Percentiles rank a stretch among this genome's conserved stretches.
Conservation (phyloP, 2,888 invertebrate species). For the Calameuta idolon region DNA sequence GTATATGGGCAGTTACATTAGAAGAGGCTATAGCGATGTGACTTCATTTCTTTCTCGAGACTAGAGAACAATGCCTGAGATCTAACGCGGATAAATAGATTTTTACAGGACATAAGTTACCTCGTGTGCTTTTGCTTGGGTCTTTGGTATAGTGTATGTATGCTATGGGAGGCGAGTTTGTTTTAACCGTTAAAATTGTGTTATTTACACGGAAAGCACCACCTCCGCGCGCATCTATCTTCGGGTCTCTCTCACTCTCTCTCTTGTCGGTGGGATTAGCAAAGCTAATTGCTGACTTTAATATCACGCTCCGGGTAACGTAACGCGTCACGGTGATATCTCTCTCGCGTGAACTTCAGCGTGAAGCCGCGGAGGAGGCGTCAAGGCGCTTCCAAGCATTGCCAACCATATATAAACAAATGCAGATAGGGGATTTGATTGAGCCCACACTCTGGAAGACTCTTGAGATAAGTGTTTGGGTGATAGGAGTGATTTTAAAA, state of each 20-base stretch:
- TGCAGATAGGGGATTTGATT: background rate
- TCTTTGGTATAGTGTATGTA: background rate
- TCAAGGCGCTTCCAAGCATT: background rate
- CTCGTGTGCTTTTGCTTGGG: background rate
- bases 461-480: background rate
- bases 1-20: background rate
- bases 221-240: background rate
- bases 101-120: conserved; percentile 60
- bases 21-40: conserved; percentile 8
- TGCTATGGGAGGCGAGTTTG: background rate
- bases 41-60: conserved; percentile 21
- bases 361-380: conserved; percentile 4
- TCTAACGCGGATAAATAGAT: conserved; percentile 64
- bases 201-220: conserved; percentile 46
- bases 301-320: conserved; percentile 10
- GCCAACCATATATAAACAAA: background rate
- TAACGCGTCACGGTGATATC: conserved; percentile 12
- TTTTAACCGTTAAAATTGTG: conserved; percentile 40
- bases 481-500: background rate
- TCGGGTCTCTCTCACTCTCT: background rate
- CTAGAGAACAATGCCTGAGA: conserved; percentile 62
- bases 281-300: conserved; percentile 52
- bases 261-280: conserved; percentile 44
- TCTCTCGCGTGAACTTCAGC: conserved; percentile 10
- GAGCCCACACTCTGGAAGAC: background rate